Conservation (phyloP, 2,113 vertebrate genomes). For the Urocolius indicus region DNA sequence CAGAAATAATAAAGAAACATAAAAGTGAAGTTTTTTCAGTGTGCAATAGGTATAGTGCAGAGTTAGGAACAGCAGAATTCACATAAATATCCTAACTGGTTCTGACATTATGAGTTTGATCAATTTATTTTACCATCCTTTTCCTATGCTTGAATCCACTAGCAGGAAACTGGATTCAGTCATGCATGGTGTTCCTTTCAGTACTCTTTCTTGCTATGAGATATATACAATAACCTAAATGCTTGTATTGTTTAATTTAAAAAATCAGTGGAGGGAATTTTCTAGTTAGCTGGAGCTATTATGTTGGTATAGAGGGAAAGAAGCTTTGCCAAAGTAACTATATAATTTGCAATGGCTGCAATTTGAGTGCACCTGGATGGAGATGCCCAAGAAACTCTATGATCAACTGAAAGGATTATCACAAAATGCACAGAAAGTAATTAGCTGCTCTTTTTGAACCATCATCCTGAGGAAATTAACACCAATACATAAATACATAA, state of each 20-base stretch:
- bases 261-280: constrained; percentile 20
- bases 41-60: background rate
- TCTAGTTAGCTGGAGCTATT: background rate
- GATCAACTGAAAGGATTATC: background rate
- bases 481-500: background rate
- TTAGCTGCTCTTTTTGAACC: background rate
- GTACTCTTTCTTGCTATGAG: background rate
- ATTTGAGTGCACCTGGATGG: constrained; percentile 5
- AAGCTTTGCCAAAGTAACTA: background rate
- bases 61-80: background rate
- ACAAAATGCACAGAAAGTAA: background rate
- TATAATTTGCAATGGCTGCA: constrained; percentile 1
- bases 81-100: background rate
- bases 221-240: constrained; percentile 46
- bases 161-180: background rate
- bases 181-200: constrained; percentile 1
- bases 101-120: constrained; percentile 4
- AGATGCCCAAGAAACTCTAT: background rate
- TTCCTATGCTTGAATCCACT: background rate
- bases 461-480: background rate
- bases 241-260: constrained; percentile 21
- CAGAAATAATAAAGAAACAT: background rate
- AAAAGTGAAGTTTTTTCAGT: background rate
- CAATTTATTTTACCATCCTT: background rate
- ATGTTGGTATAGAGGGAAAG: background rate